phyloP scores from a whole-genome alignment of 1,140 invertebrate genomes.

The Leptopilina boulardi region DNA sequence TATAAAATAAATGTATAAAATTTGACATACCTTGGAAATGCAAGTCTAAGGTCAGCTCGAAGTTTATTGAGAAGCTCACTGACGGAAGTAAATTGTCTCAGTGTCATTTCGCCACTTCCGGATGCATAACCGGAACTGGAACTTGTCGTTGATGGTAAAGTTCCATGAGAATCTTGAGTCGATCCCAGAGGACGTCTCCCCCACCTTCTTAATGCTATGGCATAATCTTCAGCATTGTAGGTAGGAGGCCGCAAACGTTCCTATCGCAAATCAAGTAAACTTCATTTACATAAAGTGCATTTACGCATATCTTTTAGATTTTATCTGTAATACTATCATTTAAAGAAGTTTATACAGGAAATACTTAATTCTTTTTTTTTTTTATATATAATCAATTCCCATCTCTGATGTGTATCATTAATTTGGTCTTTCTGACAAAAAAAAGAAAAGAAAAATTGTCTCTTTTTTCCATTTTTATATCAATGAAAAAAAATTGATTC shows the following conservation, averaged over 20 bases:
- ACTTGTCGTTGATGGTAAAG: constrained; percentile 75
- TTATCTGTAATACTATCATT: background rate
- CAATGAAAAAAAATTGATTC: too few species aligned
- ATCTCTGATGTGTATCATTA: background rate
- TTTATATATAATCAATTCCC: too few species aligned
- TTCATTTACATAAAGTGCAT: constrained; percentile 19
- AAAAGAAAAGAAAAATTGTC: too few species aligned
- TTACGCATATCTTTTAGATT: constrained; percentile 4
- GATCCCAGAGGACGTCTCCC: constrained; percentile 78
- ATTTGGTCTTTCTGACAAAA: background rate
- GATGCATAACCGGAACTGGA: constrained; percentile 73
- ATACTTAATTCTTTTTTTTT: background rate
- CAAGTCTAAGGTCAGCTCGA: constrained; percentile 87
- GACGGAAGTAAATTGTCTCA: constrained; percentile 89
- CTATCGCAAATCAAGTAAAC: constrained; percentile 72
- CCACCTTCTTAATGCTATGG: constrained; percentile 85
- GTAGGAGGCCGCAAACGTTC: constrained; percentile 89
- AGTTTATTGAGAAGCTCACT: constrained; percentile 93
- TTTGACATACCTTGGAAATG: constrained; percentile 86
- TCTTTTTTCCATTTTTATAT: too few species aligned
- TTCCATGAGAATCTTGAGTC: constrained; percentile 67
- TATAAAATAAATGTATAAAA: constrained; percentile 7
- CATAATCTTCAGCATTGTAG: constrained; percentile 91
- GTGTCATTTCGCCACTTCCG: constrained; percentile 86
- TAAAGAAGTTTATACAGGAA: background rate